These are phyloP conservation scores for Etheostoma spectabile DNA, from an alignment of 2,113 vertebrate genomes.

Conservation along the genomic window DNA sequence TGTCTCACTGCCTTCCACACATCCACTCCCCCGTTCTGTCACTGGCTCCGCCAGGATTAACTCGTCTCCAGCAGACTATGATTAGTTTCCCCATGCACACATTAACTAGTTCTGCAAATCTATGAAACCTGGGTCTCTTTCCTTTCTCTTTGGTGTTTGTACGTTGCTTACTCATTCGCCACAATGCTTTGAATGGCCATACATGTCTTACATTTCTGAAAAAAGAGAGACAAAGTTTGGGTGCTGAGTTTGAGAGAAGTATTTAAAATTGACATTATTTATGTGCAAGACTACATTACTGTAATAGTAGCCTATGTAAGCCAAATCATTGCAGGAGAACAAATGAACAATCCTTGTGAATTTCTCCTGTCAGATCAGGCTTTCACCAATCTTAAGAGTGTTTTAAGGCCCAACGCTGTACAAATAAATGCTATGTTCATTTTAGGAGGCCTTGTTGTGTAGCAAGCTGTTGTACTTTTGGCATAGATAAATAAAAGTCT, in stretches of 20 bases:
- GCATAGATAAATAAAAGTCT: slow-evolving; percentile 73
- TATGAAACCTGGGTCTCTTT: slow-evolving; percentile 25
- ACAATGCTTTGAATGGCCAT: slow-evolving; percentile 20
- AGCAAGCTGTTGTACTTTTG: slow-evolving; percentile 78
- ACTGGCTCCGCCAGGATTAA: slow-evolving; percentile 56
- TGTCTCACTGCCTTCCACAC: slow-evolving; percentile 80
- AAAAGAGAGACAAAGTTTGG: slow-evolving; percentile 16
- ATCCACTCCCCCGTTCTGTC: slow-evolving; percentile 21
- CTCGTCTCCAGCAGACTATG: slow-evolving; percentile 43
- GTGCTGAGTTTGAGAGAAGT: slow-evolving; percentile 13
- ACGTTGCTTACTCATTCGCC: not conserved
- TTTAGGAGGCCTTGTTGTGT: slow-evolving; percentile 73
- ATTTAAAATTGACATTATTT: slow-evolving; percentile 17
- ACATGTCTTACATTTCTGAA: slow-evolving; percentile 11
- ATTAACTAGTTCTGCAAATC: slow-evolving; percentile 49
- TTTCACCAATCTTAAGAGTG: slow-evolving; percentile 20
- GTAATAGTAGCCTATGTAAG: slow-evolving; percentile 45
- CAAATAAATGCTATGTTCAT: slow-evolving; percentile 57
- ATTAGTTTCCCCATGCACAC: slow-evolving; percentile 45
- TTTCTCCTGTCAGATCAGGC: slow-evolving; percentile 2
- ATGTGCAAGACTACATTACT: slow-evolving; percentile 45
- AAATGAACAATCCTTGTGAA: slow-evolving; percentile 34
- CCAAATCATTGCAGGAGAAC: slow-evolving; percentile 35
- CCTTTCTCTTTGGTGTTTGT: slow-evolving; percentile 20
- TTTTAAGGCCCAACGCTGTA: slow-evolving; percentile 37